These are phyloP conservation scores for Phoenoteleia sp. DNA, from an alignment of 2,888 invertebrate species.

Conservation along the genomic window DNA sequence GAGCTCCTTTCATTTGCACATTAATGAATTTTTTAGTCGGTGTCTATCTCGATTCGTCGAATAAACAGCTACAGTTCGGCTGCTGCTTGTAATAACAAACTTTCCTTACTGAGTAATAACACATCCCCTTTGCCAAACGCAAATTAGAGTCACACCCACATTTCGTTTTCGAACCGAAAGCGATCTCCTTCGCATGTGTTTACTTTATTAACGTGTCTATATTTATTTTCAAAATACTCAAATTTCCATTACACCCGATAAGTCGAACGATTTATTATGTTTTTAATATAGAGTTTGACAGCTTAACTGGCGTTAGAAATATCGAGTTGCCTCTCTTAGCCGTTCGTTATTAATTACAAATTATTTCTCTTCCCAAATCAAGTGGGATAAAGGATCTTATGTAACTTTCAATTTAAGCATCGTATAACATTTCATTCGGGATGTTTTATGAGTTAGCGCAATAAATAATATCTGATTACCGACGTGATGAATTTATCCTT, in stretches of 20 bases:
- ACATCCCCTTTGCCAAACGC: slow-evolving; percentile 71
- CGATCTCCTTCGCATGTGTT: slow-evolving; percentile 2
- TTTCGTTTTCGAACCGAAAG: slow-evolving; percentile 28
- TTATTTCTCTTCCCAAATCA: slow-evolving; percentile 52
- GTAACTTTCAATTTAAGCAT: slow-evolving; percentile 61
- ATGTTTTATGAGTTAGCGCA: slow-evolving; percentile 44
- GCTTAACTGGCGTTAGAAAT: slow-evolving; percentile 53
- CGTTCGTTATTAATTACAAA: slow-evolving; percentile 53
- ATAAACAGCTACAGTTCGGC: slow-evolving; percentile 73
- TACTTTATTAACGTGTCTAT: slow-evolving; percentile 16
- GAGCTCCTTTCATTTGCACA: slow-evolving; percentile 80
- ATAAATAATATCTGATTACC: slow-evolving; percentile 25
- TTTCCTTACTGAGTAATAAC: slow-evolving; percentile 74
- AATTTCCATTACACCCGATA: slow-evolving; percentile 44
- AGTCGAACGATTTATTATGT: slow-evolving; percentile 35
- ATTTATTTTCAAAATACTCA: slow-evolving; percentile 42
- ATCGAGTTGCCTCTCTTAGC: slow-evolving; percentile 45
- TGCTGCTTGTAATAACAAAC: slow-evolving; percentile 76
- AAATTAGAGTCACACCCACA: slow-evolving; percentile 78
- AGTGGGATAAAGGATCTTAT: slow-evolving; percentile 27
- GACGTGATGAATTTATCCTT: neutral
- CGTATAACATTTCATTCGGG: slow-evolving; percentile 46
- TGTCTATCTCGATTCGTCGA: slow-evolving; percentile 60
- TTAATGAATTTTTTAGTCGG: slow-evolving; percentile 79
- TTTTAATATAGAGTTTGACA: slow-evolving; percentile 50